phyloP scores from a whole-genome alignment of 2,888 invertebrate species.

The Endomychus coccineus region DNA sequence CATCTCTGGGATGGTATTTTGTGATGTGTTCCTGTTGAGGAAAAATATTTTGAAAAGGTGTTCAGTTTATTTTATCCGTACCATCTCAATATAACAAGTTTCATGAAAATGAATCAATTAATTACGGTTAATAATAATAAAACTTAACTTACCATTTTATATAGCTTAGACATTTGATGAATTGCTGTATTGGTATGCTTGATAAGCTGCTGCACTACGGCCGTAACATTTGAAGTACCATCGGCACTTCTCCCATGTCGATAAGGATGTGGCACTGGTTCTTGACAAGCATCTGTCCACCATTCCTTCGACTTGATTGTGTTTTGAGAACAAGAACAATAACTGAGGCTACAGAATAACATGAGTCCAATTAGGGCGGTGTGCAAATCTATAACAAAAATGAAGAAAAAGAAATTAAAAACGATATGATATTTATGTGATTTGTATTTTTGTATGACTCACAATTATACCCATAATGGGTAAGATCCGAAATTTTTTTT shows the following conservation, averaged over 20 bases:
- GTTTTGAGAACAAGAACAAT: conserved; percentile 2
- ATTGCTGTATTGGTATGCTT: conserved; percentile 1
- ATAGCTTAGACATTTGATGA: background rate
- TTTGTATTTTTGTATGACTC: too few species aligned
- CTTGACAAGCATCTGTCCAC: conserved; percentile 13
- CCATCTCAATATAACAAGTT: too few species aligned
- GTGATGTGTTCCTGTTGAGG: too few species aligned
- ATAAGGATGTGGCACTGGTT: too few species aligned
- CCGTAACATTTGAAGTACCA: background rate
- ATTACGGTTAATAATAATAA: too few species aligned
- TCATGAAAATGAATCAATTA: too few species aligned
- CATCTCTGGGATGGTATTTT: too few species aligned
- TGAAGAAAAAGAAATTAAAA: background rate
- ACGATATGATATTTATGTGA: too few species aligned
- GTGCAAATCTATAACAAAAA: conserved; percentile 8
- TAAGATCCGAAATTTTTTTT: too few species aligned
- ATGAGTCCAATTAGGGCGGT: conserved; percentile 2
- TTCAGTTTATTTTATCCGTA: too few species aligned
- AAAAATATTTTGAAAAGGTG: too few species aligned
- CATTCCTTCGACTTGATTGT: conserved; percentile 5
- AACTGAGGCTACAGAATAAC: conserved; percentile 5
- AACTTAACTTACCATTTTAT: conserved; percentile 1
- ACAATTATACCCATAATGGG: too few species aligned
- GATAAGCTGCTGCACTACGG: conserved; percentile 6
- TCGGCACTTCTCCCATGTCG: conserved; percentile 12